Evolutionary conservation across 2,797 vertebrate species (phyloP).

Genomic region (Crossoptilon crossoptilon): DNA sequence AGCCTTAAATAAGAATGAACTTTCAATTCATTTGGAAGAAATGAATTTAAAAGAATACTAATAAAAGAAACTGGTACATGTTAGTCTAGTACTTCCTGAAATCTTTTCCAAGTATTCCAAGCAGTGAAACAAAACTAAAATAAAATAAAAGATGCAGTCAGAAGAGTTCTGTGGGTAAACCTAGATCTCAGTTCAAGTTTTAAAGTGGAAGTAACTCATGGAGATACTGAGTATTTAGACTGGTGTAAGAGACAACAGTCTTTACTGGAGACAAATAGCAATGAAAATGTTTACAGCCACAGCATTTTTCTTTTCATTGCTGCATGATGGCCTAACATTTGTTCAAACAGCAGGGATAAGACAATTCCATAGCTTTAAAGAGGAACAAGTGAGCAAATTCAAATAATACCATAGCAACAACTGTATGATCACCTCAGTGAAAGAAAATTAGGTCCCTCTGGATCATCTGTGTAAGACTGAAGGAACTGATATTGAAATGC

Average conservation of each 20-base stretch:
- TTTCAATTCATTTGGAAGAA: neutral
- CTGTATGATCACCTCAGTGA: neutral
- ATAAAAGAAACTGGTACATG: neutral
- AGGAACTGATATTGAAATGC: neutral
- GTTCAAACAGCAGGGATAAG: neutral
- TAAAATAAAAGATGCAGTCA: neutral
- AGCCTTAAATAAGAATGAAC: neutral
- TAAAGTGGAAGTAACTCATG: neutral
- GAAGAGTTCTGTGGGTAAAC: neutral
- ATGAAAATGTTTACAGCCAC: neutral
- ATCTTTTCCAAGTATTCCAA: neutral
- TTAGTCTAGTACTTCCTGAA: neutral
- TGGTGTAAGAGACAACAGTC: neutral
- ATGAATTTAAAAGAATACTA: neutral
- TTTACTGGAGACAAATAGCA: neutral
- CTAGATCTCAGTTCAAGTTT: neutral
- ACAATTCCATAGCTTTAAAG: neutral
- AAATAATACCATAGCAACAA: neutral
- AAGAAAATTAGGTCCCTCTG: conserved; percentile 5
- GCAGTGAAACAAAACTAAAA: neutral
- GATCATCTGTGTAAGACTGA: neutral
- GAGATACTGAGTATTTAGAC: neutral
- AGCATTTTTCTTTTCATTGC: neutral
- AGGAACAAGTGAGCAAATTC: neutral
- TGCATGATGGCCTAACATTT: neutral